These are phyloP conservation scores for Drosophila tsacasi DNA, from an alignment of 1,140 invertebrate genomes.

Conservation along the genomic window DNA sequence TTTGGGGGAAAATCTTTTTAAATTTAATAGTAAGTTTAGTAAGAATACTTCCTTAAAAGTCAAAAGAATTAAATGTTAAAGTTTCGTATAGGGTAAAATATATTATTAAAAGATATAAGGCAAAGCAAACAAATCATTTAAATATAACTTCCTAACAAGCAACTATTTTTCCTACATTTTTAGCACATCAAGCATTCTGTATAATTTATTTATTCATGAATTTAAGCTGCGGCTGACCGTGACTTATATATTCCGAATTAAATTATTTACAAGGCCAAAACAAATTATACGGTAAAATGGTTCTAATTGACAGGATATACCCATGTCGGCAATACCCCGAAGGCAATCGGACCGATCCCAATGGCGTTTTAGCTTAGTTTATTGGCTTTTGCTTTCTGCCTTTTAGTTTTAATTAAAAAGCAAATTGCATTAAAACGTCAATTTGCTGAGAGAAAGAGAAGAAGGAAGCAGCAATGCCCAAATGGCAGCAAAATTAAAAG, in stretches of 20 bases:
- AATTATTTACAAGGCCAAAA: constrained; percentile 11
- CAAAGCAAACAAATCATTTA: too few relatives aligned
- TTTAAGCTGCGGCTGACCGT: background rate
- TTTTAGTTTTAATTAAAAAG: constrained; percentile 71
- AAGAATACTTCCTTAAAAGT: too few relatives aligned
- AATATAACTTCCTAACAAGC: too few relatives aligned
- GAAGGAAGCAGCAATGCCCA: constrained; percentile 4
- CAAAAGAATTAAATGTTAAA: too few relatives aligned
- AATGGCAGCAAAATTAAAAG: constrained; percentile 40
- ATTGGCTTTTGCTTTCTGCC: constrained; percentile 36
- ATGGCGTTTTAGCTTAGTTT: constrained; percentile 31
- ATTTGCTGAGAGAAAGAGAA: constrained; percentile 25
- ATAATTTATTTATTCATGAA: constrained; percentile 2
- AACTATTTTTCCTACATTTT: background rate
- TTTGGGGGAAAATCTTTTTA: too few relatives aligned
- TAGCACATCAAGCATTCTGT: background rate
- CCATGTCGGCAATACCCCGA: constrained; percentile 1
- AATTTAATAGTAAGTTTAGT: too few relatives aligned
- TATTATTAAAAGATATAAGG: too few relatives aligned
- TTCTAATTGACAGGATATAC: constrained; percentile 5
- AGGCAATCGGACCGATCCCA: background rate
- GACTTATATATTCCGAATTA: background rate
- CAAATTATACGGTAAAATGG: background rate
- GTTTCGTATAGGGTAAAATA: too few relatives aligned
- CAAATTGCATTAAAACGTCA: constrained; percentile 76